A percentile compares a stretch with the other conserved stretches of the same genome.
These are phyloP conservation scores for Leptodon cayanensis DNA, from an alignment of 2,797 vertebrate genomes.

Conservation along the genomic window DNA sequence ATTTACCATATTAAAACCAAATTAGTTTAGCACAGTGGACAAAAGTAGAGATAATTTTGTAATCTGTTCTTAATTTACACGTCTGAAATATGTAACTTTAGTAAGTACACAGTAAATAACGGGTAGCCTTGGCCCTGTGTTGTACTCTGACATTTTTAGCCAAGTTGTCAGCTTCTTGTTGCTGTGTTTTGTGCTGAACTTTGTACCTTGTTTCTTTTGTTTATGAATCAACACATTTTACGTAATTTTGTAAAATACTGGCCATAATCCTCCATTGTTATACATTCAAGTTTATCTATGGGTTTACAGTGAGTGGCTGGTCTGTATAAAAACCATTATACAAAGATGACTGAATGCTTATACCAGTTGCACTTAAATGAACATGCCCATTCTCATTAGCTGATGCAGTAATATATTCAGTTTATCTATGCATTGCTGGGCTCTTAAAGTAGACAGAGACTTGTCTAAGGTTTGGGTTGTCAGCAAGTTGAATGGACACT, in stretches of 20 bases:
- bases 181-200: conserved; percentile 73
- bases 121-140: conserved; percentile 75
- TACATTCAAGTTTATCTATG: conserved; percentile 53
- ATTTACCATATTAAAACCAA: conserved; percentile 39
- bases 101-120: conserved; percentile 67
- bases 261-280: conserved; percentile 63
- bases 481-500: conserved; percentile 80
- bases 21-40: conserved; percentile 71
- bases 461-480: conserved; percentile 76
- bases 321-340: conserved; percentile 62
- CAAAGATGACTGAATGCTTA: conserved; percentile 73
- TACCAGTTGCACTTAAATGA: conserved; percentile 79
- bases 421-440: conserved; percentile 95
- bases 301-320: conserved; percentile 73
- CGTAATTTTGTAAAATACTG: conserved; percentile 67
- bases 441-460: conserved; percentile 75
- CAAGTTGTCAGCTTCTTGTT: conserved; percentile 70
- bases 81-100: conserved; percentile 19
- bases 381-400: conserved; percentile 77
- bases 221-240: conserved; percentile 56
- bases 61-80: conserved; percentile 50
- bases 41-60: conserved; percentile 40
- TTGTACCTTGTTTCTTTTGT: conserved; percentile 58
- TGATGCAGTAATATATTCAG: conserved; percentile 88
- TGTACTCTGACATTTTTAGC: conserved; percentile 64